Base-by-base conservation (phyloP, 1,140 invertebrate species). In the Ceratina australensis region DNA sequence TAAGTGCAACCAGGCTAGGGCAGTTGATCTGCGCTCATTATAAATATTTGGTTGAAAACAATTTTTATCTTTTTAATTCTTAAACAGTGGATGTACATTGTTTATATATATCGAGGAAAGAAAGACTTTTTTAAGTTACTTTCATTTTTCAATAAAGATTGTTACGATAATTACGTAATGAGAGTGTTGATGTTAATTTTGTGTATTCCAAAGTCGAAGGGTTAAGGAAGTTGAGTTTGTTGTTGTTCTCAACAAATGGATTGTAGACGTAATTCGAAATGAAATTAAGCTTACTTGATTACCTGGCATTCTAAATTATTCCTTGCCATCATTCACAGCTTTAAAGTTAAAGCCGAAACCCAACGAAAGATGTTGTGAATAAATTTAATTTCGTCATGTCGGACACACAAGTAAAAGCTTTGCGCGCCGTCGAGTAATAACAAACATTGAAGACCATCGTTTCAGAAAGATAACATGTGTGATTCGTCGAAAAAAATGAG, bases 181-280 rank as follows among this genome's bases (percentile, higher is more conserved):
- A 77, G 57, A 77, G 57, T 77, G 74, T 77, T 71, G 54, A 77
- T 71, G 47, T 71, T 67, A 77, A 54, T 77, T 52, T 54, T 76
- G 15, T 77, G 59, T 63, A 47, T 77, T 77, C 47, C 47, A 77
- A 42, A 42, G 10, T 69, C 26, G 57, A 60, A 61, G 52, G 74
- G 74, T 77, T 77, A 77, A 77, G 74, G 33, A 10, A 61, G 49
- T 47, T 77, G 57, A 47, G 56, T 76, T 76, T 61, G 42, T 59
- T 75, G 24, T 63, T 63, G 15, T 22, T 24, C 67, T 42, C 20
- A 26, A 26, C 52, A 15, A 42, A 42, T 52, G 67, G 60, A 60
- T 15, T 71, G 20, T 61, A 60, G 16, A 20, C 33, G 33, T 12
- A 13, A 54, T 16, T 54, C 1, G 22, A 20, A 7, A 47, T 42